phyloP scores from a whole-genome alignment of 2,797 vertebrate species.

The Lithobates sylvaticus region DNA sequence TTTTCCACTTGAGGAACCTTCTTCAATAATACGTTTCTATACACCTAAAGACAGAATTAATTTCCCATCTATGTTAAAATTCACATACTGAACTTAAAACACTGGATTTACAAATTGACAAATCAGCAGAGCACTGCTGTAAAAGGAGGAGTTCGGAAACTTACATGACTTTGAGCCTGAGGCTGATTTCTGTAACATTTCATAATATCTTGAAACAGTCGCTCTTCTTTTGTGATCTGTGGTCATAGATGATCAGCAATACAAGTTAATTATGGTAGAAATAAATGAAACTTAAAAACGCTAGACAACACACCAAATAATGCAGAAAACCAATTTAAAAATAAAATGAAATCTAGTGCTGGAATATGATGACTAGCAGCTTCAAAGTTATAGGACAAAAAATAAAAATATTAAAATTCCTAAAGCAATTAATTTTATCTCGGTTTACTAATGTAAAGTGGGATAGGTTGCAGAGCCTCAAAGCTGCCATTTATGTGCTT shows the following conservation, averaged over 20 bases:
- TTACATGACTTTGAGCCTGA: slow-evolving; percentile 94
- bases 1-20: slow-evolving; percentile 64
- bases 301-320: too few relatives aligned
- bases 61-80: neutral
- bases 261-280: too few relatives aligned
- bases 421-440: too few relatives aligned
- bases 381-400: too few relatives aligned
- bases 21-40: slow-evolving; percentile 91
- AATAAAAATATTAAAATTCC: too few relatives aligned
- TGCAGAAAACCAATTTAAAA: too few relatives aligned
- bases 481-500: too few relatives aligned
- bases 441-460: too few relatives aligned
- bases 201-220: slow-evolving; percentile 97
- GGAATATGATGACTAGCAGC: too few relatives aligned
- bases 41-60: slow-evolving; percentile 79
- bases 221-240: slow-evolving; percentile 93
- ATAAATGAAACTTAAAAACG: too few relatives aligned
- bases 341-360: too few relatives aligned
- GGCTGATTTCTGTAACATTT: slow-evolving; percentile 97
- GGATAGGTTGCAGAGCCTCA: too few relatives aligned
- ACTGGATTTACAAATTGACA: neutral
- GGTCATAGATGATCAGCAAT: slow-evolving; percentile 23
- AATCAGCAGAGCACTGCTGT: neutral
- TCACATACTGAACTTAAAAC: neutral
- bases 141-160: slow-evolving; percentile 61